Evolutionary conservation across 1,140 invertebrate species (phyloP), one percentile per base, ranked within the genome.

Genomic region (Hestina assimilis): DNA sequence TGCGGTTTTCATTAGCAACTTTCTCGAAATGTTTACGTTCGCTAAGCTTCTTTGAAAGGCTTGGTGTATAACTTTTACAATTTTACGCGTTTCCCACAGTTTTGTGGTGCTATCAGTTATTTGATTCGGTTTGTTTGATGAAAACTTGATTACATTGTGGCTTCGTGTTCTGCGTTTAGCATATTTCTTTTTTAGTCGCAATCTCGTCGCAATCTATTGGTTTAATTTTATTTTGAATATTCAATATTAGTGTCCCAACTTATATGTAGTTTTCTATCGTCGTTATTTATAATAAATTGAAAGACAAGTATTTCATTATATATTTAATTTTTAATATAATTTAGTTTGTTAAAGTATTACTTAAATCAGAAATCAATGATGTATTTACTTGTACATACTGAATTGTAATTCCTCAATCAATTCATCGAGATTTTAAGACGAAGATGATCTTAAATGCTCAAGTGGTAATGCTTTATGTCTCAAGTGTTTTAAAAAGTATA

Each of bases 1-100:
- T 62, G 69, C 61, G 69, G 67, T 66, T 67, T 67, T 70, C 67
- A 72, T 69, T 60, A 72, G 41, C 64, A 66, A 72, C 59, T 72
- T 66, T 60, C 41, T 35, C 47, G 52, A 58, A 72, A 69, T 72
- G 63, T 69, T 72, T 72, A 66, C 63, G 62, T 69, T 65, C 48
- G 46, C 42, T 69, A 66, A 72, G 66, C 69, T 66, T 67, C 66
- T 72, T 67, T 69, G 60, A 62, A 61, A 53, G 58, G 66, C 60
- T 64, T 45, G 29, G 58, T 56, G 58, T 71, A 59, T 66, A 72
- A 69, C 63, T 66, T 72, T 69, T 62, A 69, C 63, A 72, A 72
- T 72, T 72, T 72, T 72, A 69, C 63, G 69, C 61, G 62, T 62
- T 68, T 60, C 40, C n/a, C n/a, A 48, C 58, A 51, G 59, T 55